Conservation (phyloP, 1,140 invertebrate species). For the Pomacea maculata region DNA sequence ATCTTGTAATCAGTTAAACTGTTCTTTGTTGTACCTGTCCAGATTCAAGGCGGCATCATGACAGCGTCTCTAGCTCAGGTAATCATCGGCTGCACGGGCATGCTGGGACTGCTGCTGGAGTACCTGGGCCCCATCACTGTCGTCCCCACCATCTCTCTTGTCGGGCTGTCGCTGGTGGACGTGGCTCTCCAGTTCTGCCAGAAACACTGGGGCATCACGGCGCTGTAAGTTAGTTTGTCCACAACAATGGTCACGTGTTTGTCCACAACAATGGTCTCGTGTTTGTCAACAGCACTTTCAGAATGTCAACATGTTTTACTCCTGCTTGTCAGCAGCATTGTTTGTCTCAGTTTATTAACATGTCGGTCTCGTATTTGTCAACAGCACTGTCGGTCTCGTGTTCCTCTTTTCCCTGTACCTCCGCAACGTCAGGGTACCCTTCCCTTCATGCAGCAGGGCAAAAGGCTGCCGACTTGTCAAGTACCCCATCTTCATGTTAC, state of each 20-base stretch:
- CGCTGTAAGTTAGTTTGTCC: constrained; percentile 49
- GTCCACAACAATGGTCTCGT: too few species aligned
- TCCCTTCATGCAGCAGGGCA: constrained; percentile 71
- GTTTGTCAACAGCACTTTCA: too few species aligned
- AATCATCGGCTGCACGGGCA: constrained; percentile 73
- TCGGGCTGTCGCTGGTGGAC: constrained; percentile 59
- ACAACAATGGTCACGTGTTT: too few species aligned
- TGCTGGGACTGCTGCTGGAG: constrained; percentile 62
- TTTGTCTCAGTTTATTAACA: constrained; percentile 60
- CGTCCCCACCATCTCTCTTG: constrained; percentile 59
- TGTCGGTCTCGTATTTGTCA: neutral
- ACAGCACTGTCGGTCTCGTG: constrained; percentile 68
- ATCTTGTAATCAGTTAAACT: too few species aligned
- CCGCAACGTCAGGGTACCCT: constrained; percentile 75
- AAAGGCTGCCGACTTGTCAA: constrained; percentile 69
- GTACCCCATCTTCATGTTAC: constrained; percentile 84
- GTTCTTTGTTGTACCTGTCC: constrained; percentile 13
- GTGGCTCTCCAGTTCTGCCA: constrained; percentile 57
- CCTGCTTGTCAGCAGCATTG: constrained; percentile 39
- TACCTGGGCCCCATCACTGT: constrained; percentile 63
- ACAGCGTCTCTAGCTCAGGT: constrained; percentile 82
- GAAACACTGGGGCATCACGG: constrained; percentile 55
- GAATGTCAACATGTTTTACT: neutral
- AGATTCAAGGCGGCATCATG: constrained; percentile 84
- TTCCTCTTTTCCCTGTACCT: constrained; percentile 86